A percentile compares a stretch with the other conserved stretches of the same genome.
Evolutionary conservation across 2,113 vertebrate genomes (phyloP).

Genomic region (Laticauda laticaudata): DNA sequence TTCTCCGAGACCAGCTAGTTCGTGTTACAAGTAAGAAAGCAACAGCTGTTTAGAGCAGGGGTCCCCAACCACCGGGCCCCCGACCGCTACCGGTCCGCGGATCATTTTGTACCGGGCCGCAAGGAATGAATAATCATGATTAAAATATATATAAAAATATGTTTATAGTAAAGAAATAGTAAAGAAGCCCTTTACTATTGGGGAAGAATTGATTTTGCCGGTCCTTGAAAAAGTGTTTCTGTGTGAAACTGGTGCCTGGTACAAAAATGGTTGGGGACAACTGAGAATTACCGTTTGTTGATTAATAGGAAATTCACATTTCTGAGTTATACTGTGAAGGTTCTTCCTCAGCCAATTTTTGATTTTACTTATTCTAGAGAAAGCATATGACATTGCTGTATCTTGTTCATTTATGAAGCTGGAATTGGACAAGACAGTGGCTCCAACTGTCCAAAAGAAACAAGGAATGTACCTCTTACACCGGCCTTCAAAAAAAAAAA

Average conservation of each 20-base stretch:
- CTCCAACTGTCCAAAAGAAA: neutral
- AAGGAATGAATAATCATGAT: too few relatives aligned
- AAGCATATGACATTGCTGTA: neutral
- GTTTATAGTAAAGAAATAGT: too few relatives aligned
- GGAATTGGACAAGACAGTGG: neutral
- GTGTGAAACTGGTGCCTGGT: too few relatives aligned
- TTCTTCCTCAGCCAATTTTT: neutral
- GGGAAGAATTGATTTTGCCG: too few relatives aligned
- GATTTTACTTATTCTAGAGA: neutral
- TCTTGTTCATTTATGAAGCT: neutral
- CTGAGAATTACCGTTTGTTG: neutral
- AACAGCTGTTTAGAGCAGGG: too few relatives aligned
- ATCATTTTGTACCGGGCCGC: too few relatives aligned
- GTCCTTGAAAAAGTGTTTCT: too few relatives aligned
- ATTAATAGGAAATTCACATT: neutral
- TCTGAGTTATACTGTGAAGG: neutral
- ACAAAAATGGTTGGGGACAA: too few relatives aligned
- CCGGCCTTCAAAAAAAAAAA: neutral
- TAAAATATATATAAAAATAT: too few relatives aligned
- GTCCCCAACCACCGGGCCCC: too few relatives aligned
- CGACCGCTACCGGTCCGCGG: too few relatives aligned
- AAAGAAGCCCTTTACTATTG: too few relatives aligned
- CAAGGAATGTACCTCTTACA: neutral
- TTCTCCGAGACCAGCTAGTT: neutral
- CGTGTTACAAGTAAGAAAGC: neutral